A percentile compares a stretch with the other conserved stretches of the same genome.
Conservation (phyloP, 2,113 vertebrate genomes). For the Arenaria interpres region DNA sequence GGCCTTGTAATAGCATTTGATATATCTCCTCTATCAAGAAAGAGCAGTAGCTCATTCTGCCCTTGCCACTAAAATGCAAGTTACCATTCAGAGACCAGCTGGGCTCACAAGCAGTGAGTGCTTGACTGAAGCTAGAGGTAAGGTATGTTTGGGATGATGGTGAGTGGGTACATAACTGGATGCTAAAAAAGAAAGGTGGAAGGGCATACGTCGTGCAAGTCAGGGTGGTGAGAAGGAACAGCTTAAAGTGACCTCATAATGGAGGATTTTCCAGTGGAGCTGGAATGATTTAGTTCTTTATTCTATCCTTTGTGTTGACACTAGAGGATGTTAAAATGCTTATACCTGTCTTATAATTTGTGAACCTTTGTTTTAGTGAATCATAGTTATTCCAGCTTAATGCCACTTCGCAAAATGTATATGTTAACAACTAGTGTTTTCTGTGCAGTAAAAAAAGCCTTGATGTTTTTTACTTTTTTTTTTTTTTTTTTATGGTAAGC, state of each 20-base stretch:
- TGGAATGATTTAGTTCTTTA: neutral
- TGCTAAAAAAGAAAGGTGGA: neutral
- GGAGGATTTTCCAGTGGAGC: neutral
- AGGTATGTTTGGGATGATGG: neutral
- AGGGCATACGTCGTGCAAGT: neutral
- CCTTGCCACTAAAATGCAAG: neutral
- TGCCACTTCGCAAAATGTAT: neutral
- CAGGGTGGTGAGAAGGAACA: neutral
- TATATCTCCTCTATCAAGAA: neutral
- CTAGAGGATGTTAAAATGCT: neutral
- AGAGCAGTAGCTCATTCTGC: neutral
- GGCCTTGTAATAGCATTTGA: neutral
- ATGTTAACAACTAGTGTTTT: neutral
- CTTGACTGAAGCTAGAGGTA: neutral
- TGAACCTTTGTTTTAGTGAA: neutral
- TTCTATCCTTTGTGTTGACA: neutral
- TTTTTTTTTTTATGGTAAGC: neutral
- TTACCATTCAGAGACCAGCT: neutral
- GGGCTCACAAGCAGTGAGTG: neutral
- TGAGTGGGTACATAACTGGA: fast-evolving
- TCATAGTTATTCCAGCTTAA: neutral
- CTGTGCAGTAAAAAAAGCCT: neutral
- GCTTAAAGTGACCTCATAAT: neutral
- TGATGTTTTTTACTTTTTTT: neutral
- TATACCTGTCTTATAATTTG: neutral